These are phyloP conservation scores for Rhimphoctona megacephalus DNA, from an alignment of 2,888 invertebrate genomes.

Conservation along the genomic window DNA sequence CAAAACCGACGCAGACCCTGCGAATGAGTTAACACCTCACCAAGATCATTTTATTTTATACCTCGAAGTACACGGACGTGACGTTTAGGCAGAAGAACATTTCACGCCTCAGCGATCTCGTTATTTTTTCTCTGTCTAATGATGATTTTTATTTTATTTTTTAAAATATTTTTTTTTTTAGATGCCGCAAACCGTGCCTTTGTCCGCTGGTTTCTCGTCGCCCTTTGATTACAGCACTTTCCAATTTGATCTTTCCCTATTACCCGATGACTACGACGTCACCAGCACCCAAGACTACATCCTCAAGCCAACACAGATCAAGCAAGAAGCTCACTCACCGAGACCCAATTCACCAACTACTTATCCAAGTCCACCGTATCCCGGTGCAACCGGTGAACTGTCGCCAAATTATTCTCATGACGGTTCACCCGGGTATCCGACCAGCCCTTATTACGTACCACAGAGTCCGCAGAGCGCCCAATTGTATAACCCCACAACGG, in stretches of 20 bases:
- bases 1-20: slow-evolving; percentile 51
- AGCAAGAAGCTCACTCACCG: slow-evolving; percentile 86
- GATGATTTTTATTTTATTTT: slow-evolving; percentile 74
- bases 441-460: slow-evolving; percentile 83
- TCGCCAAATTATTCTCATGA: slow-evolving; percentile 82
- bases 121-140: slow-evolving; percentile 28
- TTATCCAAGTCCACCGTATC: slow-evolving; percentile 82
- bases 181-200: slow-evolving; percentile 94
- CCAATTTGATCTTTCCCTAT: slow-evolving; percentile 90
- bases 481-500: slow-evolving; percentile 82
- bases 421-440: slow-evolving; percentile 82
- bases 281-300: slow-evolving; percentile 81
- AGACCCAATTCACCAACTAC: slow-evolving; percentile 80
- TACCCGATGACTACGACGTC: slow-evolving; percentile 86
- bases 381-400: slow-evolving; percentile 76
- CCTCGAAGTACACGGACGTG: not conserved
- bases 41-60: slow-evolving; percentile 46
- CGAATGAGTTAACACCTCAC: slow-evolving; percentile 61
- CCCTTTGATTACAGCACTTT: slow-evolving; percentile 90
- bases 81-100: slow-evolving; percentile 32
- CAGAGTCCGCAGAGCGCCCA: slow-evolving; percentile 84
- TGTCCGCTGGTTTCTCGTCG: slow-evolving; percentile 90
- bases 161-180: slow-evolving; percentile 85
- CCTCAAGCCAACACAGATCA: slow-evolving; percentile 85
- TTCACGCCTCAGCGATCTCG: slow-evolving; percentile 15